Evolutionary conservation across 1,140 invertebrate genomes (phyloP).

Genomic region (Probaryconus sp.): DNA sequence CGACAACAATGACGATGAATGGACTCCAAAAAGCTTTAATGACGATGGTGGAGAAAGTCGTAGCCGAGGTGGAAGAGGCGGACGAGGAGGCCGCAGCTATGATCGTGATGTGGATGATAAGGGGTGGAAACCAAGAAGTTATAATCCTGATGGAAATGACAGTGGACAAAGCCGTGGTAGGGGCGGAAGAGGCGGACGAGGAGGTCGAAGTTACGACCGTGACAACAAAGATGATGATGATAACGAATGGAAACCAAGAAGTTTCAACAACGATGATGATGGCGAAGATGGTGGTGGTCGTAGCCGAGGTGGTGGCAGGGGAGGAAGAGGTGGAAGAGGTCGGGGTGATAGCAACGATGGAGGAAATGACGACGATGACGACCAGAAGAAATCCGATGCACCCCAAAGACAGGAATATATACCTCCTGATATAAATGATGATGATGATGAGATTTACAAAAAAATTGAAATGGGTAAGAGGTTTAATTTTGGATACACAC

Average conservation of each 20-base stretch:
- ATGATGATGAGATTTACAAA: constrained; percentile 84
- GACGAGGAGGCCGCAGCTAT: not conserved
- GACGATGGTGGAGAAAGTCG: constrained; percentile 21
- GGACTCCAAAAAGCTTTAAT: no score
- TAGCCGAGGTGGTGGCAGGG: no score
- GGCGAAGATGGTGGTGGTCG: no score
- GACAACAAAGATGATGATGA: constrained; percentile 19
- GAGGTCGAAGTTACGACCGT: not conserved
- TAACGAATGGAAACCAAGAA: constrained; percentile 1
- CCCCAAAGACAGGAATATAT: constrained; percentile 83
- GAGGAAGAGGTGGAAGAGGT: no score
- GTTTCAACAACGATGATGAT: no score
- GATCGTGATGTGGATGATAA: no score
- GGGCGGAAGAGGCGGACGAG: constrained; percentile 12
- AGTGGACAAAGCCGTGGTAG: constrained; percentile 23
- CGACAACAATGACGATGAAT: not conserved
- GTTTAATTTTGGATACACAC: no score
- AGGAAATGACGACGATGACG: constrained; percentile 38
- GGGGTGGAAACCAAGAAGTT: no score
- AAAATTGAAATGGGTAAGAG: constrained; percentile 81
- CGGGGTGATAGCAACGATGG: constrained; percentile 27
- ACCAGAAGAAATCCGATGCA: constrained; percentile 39
- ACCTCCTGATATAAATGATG: constrained; percentile 85
- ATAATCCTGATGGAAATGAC: constrained; percentile 8
- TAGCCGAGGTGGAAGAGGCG: constrained; percentile 27